Evolutionary conservation across 1,140 invertebrate species (phyloP).

Genomic region (Alviniconcha marisindica): DNA sequence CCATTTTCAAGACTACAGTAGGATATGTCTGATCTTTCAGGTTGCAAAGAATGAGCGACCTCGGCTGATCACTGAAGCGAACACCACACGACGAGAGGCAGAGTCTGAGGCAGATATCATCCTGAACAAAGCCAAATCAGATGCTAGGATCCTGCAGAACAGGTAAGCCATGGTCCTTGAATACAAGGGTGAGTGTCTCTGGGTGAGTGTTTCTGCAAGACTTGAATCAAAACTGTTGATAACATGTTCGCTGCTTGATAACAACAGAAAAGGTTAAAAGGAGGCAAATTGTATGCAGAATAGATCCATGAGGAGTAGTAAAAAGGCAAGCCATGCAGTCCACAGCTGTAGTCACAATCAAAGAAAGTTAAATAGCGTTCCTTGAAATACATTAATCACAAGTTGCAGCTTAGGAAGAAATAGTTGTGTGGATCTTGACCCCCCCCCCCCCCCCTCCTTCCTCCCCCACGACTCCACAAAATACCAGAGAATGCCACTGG

Average conservation of each 20-base stretch:
- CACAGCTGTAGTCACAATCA: too few species aligned
- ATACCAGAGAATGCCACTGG: too few species aligned
- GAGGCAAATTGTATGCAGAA: not conserved
- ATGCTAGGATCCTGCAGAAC: conserved; percentile 64
- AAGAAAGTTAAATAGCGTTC: too few species aligned
- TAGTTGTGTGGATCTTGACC: too few species aligned
- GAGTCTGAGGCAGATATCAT: conserved; percentile 66
- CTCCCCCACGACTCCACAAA: too few species aligned
- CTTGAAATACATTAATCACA: too few species aligned
- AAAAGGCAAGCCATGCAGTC: not conserved
- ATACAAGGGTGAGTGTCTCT: not conserved
- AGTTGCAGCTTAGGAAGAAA: too few species aligned
- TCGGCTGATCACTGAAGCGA: conserved; percentile 58
- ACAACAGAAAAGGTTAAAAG: not conserved
- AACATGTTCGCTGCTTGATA: not conserved
- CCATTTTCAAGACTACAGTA: too few species aligned
- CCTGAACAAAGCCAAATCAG: conserved; percentile 62
- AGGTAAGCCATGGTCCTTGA: conserved; percentile 48
- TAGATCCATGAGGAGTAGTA: not conserved
- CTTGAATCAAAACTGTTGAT: too few species aligned
- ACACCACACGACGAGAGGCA: conserved; percentile 65
- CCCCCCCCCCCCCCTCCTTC: too few species aligned
- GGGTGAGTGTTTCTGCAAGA: not conserved
- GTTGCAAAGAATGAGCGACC: conserved; percentile 66
- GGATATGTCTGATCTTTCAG: too few species aligned